These are phyloP conservation scores for Triplophysa tibetana DNA, from an alignment of 2,113 vertebrate species.

Conservation along the genomic window DNA sequence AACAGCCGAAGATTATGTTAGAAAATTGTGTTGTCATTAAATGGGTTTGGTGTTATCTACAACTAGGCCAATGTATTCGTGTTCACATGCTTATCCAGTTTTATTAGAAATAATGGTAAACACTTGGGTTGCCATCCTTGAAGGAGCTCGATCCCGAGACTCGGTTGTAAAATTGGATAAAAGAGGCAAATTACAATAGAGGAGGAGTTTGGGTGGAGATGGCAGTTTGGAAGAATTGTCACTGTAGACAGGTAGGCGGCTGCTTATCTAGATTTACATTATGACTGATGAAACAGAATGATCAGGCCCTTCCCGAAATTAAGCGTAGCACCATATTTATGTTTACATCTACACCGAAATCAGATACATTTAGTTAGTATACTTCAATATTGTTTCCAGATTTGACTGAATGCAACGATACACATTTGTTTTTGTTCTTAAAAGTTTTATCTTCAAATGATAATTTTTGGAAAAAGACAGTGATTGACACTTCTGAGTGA, in stretches of 20 bases:
- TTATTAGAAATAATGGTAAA: no score
- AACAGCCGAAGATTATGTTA: slow-evolving; percentile 37
- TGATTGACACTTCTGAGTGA: slow-evolving; percentile 10
- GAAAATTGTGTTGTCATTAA: slow-evolving; percentile 11
- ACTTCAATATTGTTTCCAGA: slow-evolving; percentile 1
- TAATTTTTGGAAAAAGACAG: slow-evolving; percentile 3
- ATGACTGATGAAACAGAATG: no score
- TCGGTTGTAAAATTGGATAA: neutral
- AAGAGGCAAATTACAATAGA: neutral
- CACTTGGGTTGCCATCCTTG: neutral
- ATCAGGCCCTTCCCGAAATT: no score
- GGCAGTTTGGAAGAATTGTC: no score
- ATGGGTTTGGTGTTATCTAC: neutral
- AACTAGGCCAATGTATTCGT: no score
- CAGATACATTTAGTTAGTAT: neutral
- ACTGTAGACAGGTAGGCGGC: no score
- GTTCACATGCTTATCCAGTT: no score
- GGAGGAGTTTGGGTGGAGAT: neutral
- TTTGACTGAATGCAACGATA: neutral
- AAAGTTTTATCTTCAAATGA: slow-evolving; percentile 5
- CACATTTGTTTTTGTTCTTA: slow-evolving; percentile 3
- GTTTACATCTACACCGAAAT: neutral
- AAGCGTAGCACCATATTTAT: no score
- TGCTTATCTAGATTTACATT: no score
- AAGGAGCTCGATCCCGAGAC: no score